These are phyloP conservation scores for Dasyprocta punctata DNA, from an alignment of 2,113 vertebrate genomes.

Conservation along the genomic window DNA sequence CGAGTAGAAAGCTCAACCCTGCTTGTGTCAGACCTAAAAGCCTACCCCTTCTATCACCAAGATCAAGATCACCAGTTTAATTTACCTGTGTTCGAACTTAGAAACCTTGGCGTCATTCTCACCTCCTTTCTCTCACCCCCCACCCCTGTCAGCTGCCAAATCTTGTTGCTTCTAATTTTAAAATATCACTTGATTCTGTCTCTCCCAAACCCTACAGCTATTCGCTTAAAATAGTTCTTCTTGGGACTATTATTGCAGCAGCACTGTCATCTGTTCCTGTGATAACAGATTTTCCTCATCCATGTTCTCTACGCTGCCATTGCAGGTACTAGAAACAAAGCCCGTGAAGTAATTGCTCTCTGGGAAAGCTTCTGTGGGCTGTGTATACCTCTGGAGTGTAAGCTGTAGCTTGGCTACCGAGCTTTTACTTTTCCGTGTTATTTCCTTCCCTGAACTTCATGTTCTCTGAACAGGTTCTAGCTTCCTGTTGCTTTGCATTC, in stretches of 20 bases:
- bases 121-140: slow-evolving; percentile 61
- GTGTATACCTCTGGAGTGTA: not conserved
- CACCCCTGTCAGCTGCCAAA: slow-evolving; percentile 65
- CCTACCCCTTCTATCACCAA: not conserved
- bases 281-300: not conserved
- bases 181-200: slow-evolving; percentile 60
- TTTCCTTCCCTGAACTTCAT: not conserved
- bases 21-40: not conserved
- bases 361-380: not conserved
- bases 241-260: slow-evolving; percentile 6
- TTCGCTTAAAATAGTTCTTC: slow-evolving; percentile 59
- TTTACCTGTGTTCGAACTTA: slow-evolving; percentile 67
- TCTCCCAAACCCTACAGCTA: slow-evolving; percentile 40
- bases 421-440: not conserved
- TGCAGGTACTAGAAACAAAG: not conserved
- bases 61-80: slow-evolving; percentile 58
- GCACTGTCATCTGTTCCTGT: not conserved
- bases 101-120: slow-evolving; percentile 72
- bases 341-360: not conserved
- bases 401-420: not conserved
- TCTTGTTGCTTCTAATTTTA: slow-evolving; percentile 78
- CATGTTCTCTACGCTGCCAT: not conserved
- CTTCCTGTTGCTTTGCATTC: not conserved
- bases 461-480: not conserved
- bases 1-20: not conserved